These are phyloP conservation scores for Abramis brama DNA, from an alignment of 2,113 vertebrate genomes.

Conservation along the genomic window DNA sequence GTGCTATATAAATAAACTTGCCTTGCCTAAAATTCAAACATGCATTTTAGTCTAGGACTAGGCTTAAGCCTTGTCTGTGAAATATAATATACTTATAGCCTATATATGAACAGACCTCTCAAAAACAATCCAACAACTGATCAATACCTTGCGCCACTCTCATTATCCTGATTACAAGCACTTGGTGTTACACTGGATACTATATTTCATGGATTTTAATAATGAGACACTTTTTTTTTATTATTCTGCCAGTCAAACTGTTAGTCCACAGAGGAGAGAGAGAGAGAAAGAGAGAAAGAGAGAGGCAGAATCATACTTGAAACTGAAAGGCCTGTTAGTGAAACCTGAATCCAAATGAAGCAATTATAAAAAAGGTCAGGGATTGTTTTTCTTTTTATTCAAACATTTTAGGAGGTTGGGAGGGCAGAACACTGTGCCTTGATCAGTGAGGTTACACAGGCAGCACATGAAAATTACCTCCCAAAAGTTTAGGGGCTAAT, in stretches of 20 bases:
- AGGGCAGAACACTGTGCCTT: conserved; percentile 42
- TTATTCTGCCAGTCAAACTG: conserved; percentile 51
- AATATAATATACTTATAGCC: not conserved
- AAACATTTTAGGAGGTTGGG: conserved; percentile 39
- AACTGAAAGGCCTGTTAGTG: conserved; percentile 55
- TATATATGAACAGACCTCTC: not conserved
- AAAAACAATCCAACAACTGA: not conserved
- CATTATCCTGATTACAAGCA: conserved; percentile 14
- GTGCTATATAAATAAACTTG: too few relatives aligned
- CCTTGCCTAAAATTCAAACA: too few relatives aligned
- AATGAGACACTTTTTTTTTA: not conserved
- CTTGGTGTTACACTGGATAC: not conserved
- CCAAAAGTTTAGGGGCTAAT: conserved; percentile 45
- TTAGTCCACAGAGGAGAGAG: conserved; percentile 61
- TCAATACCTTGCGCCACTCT: not conserved
- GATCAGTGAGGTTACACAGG: conserved; percentile 30
- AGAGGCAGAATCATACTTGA: conserved; percentile 10
- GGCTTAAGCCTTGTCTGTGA: too few relatives aligned
- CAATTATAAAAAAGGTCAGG: conserved; percentile 80
- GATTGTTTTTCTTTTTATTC: conserved; percentile 61
- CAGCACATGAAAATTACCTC: conserved; percentile 37
- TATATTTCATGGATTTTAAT: conserved; percentile 39
- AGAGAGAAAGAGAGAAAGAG: conserved; percentile 60
- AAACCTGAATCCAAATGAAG: conserved; percentile 72
- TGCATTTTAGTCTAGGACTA: too few relatives aligned